Base-by-base conservation (phyloP, 2,113 vertebrate genomes). In the Talpa occidentalis region DNA sequence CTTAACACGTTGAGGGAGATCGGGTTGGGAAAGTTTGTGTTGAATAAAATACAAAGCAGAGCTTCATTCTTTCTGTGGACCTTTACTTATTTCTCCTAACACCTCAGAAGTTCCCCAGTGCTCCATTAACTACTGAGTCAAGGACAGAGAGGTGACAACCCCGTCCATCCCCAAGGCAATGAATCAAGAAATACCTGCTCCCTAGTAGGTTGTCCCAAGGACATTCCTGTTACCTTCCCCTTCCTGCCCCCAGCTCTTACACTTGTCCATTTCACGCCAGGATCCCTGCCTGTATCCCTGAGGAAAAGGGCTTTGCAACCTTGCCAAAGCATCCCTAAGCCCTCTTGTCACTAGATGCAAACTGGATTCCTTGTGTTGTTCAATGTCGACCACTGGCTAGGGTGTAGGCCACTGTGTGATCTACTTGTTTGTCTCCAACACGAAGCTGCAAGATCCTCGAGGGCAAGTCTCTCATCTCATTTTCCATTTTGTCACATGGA, bases 51-150 rank as follows among this genome's bases (percentile, higher is more conserved):
- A 26, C 24, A 69, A 80, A 78, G 10, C 3, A 49, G 19, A 44
- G 35, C 49, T 56, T 60, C n/a, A 35, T 72, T 74, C 64, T 69
- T 19, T 30, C 22, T 15, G 16, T 2, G n/a, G 11, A 19, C 9
- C 66, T 70, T 91, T 85, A 59, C 91, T 60, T 72, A 37, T 85
- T 94, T 90, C 67, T 92, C 59, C 26, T 32, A 60, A 88, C 32
- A 85, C 17, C 5, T 37, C 60, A 40, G 67, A 69, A 92, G 72
- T 70, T 64, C 44, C 47, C 69, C 54, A 16, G 32, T n/a, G 37
- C 54, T 95, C 67, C 37, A 10, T 52, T 44, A 84, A 35, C 59
- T 70, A 44, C 44, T 52, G 19, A 79, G 72, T 7, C 79, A 81
- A 95, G 88, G 94, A 72, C 81, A 88, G 11, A 72, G 21, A 11